Base-by-base conservation (phyloP, 1,140 invertebrate species). In the Bombyx mandarina region DNA sequence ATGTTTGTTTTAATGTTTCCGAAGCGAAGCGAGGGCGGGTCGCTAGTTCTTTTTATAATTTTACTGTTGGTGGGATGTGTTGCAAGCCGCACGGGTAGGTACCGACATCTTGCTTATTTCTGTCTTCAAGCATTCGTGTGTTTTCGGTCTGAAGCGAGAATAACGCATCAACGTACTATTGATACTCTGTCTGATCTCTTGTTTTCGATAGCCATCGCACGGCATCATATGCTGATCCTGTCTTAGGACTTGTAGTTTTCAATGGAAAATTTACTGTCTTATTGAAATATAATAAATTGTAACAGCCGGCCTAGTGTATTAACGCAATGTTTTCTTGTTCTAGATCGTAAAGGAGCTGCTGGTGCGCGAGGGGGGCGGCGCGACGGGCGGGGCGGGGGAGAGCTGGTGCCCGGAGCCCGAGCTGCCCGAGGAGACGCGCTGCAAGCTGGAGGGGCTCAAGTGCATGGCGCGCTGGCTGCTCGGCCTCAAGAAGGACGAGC, bases 391-490 rank as follows among this genome's bases (percentile, higher is more conserved):
- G 79, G 63, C 58, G 82, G 2, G 92, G 92, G 18, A 91, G 90
- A 7, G 91, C 93, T 99, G 97, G 97, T 97, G 95, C 88, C 82
- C 91, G 2, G 95, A 98, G 78, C 94, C 97, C 44, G 91, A 95
- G 59, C 88, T 98, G 9, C 95, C 96, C 1, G 93, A 96, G 71
- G 96, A 98, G 81, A 98, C 97, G 0, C 91, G 94, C 56, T 97
- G 96, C 80, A 98, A 98, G 89, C 91, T 98, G 58, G 97, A 98
- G 87, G 97, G 95, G 0, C 91, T 99, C 63, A 99, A 99, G 82
- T 94, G 97, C 60, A 97, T 99, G 93, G 97, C 97, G 1, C 91
- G 98, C 43, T 99, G 98, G 97, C 88, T 99, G 9, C 85, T 98
- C 44, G 98, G 97, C 1, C 83, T 99, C 6, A 98, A 97, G 86